Conservation (phyloP, 2,888 invertebrate species). For the Neuroscelio doddi region DNA sequence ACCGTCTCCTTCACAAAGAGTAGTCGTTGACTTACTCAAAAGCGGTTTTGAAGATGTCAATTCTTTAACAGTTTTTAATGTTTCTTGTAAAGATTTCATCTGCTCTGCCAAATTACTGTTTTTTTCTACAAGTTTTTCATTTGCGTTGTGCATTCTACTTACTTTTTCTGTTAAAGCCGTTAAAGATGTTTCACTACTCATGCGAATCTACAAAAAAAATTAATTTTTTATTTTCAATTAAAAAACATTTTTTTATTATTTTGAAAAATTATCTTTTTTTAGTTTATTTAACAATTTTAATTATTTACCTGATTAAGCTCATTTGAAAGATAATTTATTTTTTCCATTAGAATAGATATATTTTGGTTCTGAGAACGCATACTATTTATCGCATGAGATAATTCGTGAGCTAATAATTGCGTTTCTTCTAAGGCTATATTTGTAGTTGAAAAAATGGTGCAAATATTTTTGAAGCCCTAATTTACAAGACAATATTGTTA, state of each 20-base stretch:
- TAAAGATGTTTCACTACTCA: constrained; percentile 48
- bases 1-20: too few species aligned
- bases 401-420: neutral
- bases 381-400: neutral
- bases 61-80: constrained; percentile 40
- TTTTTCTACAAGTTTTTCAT: constrained; percentile 49
- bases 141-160: constrained; percentile 47
- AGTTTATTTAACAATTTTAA: too few species aligned
- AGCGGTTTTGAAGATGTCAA: constrained; percentile 14
- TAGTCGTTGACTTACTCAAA: too few species aligned
- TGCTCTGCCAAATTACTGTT: constrained; percentile 52
- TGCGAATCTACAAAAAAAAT: constrained; percentile 52
- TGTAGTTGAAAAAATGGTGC: too few species aligned
- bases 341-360: constrained; percentile 44
- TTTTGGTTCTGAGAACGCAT: neutral
- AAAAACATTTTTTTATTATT: neutral
- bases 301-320: constrained; percentile 53
- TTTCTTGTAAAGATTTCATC: constrained; percentile 50
- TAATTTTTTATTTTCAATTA: neutral
- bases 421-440: too few species aligned
- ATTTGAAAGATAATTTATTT: constrained; percentile 48
- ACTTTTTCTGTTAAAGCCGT: constrained; percentile 52
- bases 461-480: too few species aligned
- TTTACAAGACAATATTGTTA: too few species aligned
- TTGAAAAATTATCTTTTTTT: too few species aligned